These are phyloP conservation scores for Julus scandinavius DNA, from an alignment of 2,888 invertebrate species.

Conservation along the genomic window DNA sequence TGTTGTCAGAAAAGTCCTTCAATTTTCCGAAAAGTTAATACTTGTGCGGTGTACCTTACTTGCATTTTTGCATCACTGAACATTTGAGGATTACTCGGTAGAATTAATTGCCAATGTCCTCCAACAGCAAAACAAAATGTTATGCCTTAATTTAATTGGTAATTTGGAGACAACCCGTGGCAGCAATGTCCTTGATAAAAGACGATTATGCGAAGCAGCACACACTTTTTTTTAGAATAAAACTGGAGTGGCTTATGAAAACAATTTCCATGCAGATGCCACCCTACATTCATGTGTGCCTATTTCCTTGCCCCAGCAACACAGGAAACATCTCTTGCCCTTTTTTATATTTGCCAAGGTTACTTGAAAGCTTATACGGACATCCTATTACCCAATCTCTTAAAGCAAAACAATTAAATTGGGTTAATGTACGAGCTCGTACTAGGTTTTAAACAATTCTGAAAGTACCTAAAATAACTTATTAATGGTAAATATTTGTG, in stretches of 20 bases:
- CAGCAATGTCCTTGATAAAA: neutral
- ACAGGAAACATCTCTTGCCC: neutral
- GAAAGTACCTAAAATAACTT: slow-evolving; percentile 26
- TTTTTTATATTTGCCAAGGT: neutral
- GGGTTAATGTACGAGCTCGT: neutral
- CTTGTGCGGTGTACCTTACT: neutral
- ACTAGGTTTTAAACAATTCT: neutral
- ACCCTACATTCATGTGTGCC: neutral
- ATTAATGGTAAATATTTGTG: too few relatives aligned
- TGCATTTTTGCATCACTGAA: neutral
- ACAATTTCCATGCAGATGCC: slow-evolving; percentile 5
- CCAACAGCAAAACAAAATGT: neutral
- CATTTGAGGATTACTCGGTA: neutral
- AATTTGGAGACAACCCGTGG: neutral
- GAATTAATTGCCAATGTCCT: neutral
- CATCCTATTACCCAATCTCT: neutral
- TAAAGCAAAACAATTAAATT: neutral
- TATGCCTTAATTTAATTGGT: neutral
- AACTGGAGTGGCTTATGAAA: neutral
- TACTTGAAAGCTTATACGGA: neutral
- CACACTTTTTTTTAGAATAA: neutral
- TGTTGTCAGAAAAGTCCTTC: neutral
- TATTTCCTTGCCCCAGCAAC: neutral
- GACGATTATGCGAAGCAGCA: neutral
- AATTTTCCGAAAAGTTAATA: neutral